Conservation (phyloP, 2,113 vertebrate genomes). For the Syrrhaptes paradoxus region DNA sequence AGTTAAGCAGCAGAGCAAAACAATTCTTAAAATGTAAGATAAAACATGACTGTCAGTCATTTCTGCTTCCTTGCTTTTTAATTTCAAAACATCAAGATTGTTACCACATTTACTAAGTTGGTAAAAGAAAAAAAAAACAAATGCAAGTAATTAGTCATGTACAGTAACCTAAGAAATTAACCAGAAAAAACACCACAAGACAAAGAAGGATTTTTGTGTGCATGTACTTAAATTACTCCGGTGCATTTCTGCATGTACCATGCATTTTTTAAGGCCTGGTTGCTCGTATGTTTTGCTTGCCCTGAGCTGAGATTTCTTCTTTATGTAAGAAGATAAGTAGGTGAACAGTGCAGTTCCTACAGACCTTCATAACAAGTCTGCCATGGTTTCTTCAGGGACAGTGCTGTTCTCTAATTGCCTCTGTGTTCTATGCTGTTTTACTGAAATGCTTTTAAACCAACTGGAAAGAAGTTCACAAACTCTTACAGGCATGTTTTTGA, state of each 20-base stretch:
- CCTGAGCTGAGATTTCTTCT: slow-evolving; percentile 49
- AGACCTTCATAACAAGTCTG: not conserved
- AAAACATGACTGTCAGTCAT: not conserved
- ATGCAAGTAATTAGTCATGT: not conserved
- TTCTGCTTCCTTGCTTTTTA: not conserved
- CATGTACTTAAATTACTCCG: slow-evolving; percentile 49
- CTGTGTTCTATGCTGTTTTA: slow-evolving; percentile 62
- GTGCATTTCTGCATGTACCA: slow-evolving; percentile 67
- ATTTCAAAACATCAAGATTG: not conserved
- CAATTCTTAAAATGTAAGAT: not conserved
- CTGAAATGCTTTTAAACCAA: slow-evolving; percentile 64
- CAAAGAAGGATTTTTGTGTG: slow-evolving; percentile 39
- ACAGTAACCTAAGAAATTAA: not conserved
- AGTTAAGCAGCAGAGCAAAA: not conserved
- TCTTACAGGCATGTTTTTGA: slow-evolving; percentile 73
- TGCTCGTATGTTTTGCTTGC: slow-evolving; percentile 14
- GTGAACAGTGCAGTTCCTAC: slow-evolving; percentile 36
- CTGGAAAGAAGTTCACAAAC: slow-evolving; percentile 1
- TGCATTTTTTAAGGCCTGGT: slow-evolving; percentile 10
- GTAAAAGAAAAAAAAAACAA: not conserved
- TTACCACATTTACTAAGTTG: not conserved
- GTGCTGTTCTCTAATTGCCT: slow-evolving; percentile 50
- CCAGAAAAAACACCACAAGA: not conserved
- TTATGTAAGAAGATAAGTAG: slow-evolving; percentile 23
- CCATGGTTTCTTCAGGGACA: slow-evolving; percentile 1